Conservation (phyloP, 2,797 vertebrate genomes). For the Bradypodion pumilum region DNA sequence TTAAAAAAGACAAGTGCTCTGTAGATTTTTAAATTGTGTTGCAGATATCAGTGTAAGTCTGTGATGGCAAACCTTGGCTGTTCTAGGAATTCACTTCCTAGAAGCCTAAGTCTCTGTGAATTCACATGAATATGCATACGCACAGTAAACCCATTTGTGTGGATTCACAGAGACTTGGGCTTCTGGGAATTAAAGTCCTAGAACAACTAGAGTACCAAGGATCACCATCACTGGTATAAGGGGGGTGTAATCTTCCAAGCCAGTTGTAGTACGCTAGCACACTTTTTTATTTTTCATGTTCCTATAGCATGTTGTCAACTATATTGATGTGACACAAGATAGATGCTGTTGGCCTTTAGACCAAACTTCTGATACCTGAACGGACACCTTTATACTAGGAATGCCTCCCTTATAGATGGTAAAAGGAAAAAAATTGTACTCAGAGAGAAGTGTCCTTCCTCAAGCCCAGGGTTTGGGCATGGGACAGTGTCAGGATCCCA, state of each 20-base stretch:
- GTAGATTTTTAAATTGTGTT: background rate
- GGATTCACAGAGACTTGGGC: too few species aligned
- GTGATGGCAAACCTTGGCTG: too few species aligned
- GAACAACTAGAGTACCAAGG: too few species aligned
- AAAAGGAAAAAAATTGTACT: background rate
- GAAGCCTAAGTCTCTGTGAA: too few species aligned
- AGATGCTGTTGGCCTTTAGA: background rate
- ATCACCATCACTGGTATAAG: too few species aligned
- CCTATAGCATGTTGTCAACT: background rate
- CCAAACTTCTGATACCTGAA: background rate
- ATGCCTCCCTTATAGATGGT: background rate
- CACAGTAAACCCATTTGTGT: too few species aligned
- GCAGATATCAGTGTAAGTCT: background rate
- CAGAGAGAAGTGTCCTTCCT: too few species aligned
- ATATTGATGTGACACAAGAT: background rate
- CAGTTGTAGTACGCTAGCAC: background rate
- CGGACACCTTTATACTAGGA: background rate
- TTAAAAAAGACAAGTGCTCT: background rate
- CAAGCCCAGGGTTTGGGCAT: background rate
- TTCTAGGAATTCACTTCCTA: too few species aligned
- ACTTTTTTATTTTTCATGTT: background rate
- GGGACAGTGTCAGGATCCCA: background rate
- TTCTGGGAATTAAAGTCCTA: too few species aligned
- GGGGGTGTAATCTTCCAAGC: background rate
- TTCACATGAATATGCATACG: too few species aligned